Base-by-base conservation (phyloP, 2,113 vertebrate species). In the Tympanuchus pallidicinctus region DNA sequence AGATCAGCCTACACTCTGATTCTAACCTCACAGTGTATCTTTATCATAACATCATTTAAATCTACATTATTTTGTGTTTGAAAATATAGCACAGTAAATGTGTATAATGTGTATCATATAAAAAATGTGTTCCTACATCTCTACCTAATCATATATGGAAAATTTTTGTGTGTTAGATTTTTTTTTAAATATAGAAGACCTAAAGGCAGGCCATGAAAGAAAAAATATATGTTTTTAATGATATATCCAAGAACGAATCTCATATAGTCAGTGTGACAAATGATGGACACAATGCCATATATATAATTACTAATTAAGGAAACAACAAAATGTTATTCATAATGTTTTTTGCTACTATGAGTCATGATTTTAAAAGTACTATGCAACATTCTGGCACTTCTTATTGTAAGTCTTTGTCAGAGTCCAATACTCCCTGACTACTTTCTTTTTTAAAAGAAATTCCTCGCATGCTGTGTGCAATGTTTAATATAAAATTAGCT, bases 291-390 rank as follows among this genome's bases (percentile, higher is more conserved):
- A 65, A 77, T 24, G 1, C 1, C 36, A 57, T 4, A 28, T 38
- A 13, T 2, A 30, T 7, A 74, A 70, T 4, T 59, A 25, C 9
- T 70, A 59, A 15, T 59, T 19, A 80, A 71, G 14, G 70, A 63
- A 0, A 65, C 3, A 57, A 38, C 10, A 77, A 1, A 1, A 10
- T n/a, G 2, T 11, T 84, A 8, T 17, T n/a, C 20, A 36, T 11
- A 19, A 16, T 59, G 7, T 2, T 60, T 36, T 88, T 38, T 28
- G 13, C 10, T 67, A 6, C 8, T 30, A 2, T 34, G n/a, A 77
- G 6, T 42, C n/a, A 21, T 22, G 4, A 2, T 61, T 27, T 30
- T 48, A 10, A 57, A 74, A 69, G 13, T 7, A 10, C 22, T 15
- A 13, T 21, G 4, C 16, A 78, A 10, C 30, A 32, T 43, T 65